phyloP scores from a whole-genome alignment of 2,113 vertebrate species.

The Pachyramphus minor region DNA sequence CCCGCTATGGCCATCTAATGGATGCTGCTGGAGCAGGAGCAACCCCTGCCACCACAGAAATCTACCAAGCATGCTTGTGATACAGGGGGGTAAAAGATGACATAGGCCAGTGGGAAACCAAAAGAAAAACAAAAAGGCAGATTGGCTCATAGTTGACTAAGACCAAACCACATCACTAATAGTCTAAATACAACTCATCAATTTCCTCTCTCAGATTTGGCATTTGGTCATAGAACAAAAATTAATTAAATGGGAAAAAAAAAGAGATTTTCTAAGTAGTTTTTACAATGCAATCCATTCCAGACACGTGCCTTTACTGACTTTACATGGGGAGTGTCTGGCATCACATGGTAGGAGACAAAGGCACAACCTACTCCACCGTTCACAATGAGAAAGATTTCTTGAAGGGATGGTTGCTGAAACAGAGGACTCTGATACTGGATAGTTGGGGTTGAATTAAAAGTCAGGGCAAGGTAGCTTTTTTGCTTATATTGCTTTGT shows the following conservation, averaged over 20 bases:
- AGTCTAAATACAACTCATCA: not conserved
- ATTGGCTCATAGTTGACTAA: not conserved
- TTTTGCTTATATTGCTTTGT: not conserved
- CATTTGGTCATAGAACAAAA: not conserved
- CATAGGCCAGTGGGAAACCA: not conserved
- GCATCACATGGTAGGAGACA: not conserved
- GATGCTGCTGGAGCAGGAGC: not conserved
- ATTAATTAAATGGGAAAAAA: not conserved
- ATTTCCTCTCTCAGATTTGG: not conserved
- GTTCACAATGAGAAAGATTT: not conserved
- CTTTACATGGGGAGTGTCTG: not conserved
- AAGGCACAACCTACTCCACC: not conserved
- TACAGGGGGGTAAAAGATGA: not conserved
- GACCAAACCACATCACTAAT: not conserved
- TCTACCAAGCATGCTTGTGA: rapidly evolving
- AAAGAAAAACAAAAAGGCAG: not conserved
- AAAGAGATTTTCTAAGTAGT: not conserved
- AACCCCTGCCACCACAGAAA: not conserved
- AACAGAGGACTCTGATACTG: not conserved
- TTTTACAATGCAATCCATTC: not conserved
- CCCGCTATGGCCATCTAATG: not conserved
- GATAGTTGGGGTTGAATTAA: not conserved
- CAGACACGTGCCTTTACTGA: not conserved
- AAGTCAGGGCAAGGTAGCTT: not conserved
- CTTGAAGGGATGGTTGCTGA: not conserved